Evolutionary conservation across 2,888 invertebrate genomes (phyloP), one percentile per base, ranked within the genome.

Genomic region (Branchipolynoe longqiensis): DNA sequence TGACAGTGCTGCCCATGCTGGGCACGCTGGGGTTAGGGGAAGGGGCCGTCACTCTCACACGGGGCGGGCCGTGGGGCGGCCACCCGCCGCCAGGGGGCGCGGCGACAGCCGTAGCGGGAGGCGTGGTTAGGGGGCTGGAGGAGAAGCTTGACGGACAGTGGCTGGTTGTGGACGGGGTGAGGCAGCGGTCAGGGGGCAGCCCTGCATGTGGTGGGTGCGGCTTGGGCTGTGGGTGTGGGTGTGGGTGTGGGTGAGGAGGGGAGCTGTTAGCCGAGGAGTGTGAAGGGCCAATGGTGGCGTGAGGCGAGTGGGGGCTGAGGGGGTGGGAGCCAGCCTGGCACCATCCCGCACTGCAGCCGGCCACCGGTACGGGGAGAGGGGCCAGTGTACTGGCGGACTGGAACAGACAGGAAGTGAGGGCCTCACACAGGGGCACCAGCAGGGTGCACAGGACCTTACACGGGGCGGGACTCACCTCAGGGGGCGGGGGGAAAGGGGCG

Each of bases 1-100:
- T 48, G 58, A 54, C 78, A 8, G 69, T 33, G n/a, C 85, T 48
- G 12, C 85, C 85, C 84, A 84, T 73, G 25, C 36, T 62, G 78
- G 78, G 54, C 38, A 83, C n/a, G 36, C 36, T 56, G 4, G 82
- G 82, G 56, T 82, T 82, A 12, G 58, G 82, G 54, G 82, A 56
- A 4, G 69, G 69, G 38, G 69, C 69, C 36, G 69, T 33, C 36
- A 69, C n/a, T 1, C 36, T 69, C 2, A 69, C 69, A 33, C 33
- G 18, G 38, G 69, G 69, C 36, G 69, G 69, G 18, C 36, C 36
- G 69, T 22, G 69, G 22, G 58, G 14, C 18, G 69, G 36, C 8
- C n/a, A 22, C 1, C 69, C 69, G n/a, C 69, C 25, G n/a, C 69
- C 69, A 33, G 14, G 36, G 38, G 69, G 69, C 69, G 69, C 18